These are phyloP conservation scores for Philopedon plagiatum DNA, from an alignment of 2,888 invertebrate genomes.

Conservation along the genomic window DNA sequence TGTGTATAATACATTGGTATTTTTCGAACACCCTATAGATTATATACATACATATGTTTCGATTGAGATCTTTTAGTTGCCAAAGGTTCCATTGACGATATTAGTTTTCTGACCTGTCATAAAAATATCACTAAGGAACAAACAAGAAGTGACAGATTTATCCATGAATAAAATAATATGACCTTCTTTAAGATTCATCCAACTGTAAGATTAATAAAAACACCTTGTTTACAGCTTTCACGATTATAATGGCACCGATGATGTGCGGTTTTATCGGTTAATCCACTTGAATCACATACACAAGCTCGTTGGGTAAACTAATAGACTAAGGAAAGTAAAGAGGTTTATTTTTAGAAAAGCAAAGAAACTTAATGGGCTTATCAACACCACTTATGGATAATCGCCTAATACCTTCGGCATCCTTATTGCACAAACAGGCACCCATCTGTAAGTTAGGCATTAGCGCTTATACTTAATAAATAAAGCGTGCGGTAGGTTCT, in stretches of 20 bases:
- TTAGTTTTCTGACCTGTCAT: neutral
- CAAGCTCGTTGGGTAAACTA: slow-evolving; percentile 22
- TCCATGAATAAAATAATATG: too few relatives aligned
- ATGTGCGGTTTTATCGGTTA: slow-evolving; percentile 10
- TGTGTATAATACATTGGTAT: too few relatives aligned
- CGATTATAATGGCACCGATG: neutral
- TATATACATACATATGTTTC: too few relatives aligned
- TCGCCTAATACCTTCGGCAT: slow-evolving; percentile 28
- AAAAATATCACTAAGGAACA: too few relatives aligned
- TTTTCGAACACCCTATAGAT: too few relatives aligned
- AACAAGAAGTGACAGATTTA: too few relatives aligned
- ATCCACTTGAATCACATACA: slow-evolving; percentile 1
- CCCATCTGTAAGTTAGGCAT: slow-evolving; percentile 14
- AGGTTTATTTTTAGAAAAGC: slow-evolving; percentile 24
- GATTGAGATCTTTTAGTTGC: too few relatives aligned
- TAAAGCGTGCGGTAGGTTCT: slow-evolving; percentile 4
- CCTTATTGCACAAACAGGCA: slow-evolving; percentile 16
- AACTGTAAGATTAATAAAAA: neutral
- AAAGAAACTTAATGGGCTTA: slow-evolving; percentile 32
- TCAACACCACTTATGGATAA: slow-evolving; percentile 30
- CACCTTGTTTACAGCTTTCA: slow-evolving; percentile 9
- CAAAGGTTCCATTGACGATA: neutral
- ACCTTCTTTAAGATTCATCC: neutral
- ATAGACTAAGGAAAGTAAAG: slow-evolving; percentile 7
- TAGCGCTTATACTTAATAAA: neutral